Evolutionary conservation across 2,888 invertebrate species (phyloP).

Genomic region (Chrysina gloriosa): DNA sequence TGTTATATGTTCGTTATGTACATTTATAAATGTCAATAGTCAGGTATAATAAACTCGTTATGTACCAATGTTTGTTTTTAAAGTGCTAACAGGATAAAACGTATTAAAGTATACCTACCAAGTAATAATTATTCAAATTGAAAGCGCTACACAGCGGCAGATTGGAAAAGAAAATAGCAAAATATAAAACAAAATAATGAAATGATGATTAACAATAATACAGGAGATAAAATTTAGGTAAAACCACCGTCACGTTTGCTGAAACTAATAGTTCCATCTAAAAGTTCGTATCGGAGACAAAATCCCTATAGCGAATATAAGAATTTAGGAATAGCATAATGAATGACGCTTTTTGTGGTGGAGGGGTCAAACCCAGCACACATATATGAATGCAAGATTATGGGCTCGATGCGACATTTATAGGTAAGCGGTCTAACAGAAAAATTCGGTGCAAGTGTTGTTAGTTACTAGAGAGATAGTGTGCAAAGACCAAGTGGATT

Average conservation of each 20-base stretch:
- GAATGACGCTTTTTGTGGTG: slow-evolving; percentile 13
- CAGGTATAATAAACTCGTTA: background rate
- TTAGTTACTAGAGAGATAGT: slow-evolving; percentile 15
- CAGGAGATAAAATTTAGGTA: too few species aligned
- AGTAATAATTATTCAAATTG: slow-evolving; percentile 8
- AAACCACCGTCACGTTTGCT: too few species aligned
- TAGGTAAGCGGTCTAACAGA: slow-evolving; percentile 36
- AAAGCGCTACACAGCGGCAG: background rate
- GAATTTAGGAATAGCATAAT: background rate
- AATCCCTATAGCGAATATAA: background rate
- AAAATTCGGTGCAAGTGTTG: slow-evolving; percentile 29
- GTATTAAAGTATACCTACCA: background rate
- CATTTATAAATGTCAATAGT: background rate
- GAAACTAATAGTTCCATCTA: background rate
- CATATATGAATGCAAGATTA: slow-evolving; percentile 32
- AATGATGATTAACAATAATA: too few species aligned
- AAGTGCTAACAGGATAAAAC: background rate
- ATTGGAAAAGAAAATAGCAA: background rate
- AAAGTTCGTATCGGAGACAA: background rate
- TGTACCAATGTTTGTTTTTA: background rate
- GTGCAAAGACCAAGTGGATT: slow-evolving; percentile 24
- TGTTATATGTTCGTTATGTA: too few species aligned
- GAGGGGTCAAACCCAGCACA: slow-evolving; percentile 20
- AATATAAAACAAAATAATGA: background rate
- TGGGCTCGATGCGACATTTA: slow-evolving; percentile 27